Base-by-base conservation (phyloP, 2,797 vertebrate genomes). In the Gallirallus australis region DNA sequence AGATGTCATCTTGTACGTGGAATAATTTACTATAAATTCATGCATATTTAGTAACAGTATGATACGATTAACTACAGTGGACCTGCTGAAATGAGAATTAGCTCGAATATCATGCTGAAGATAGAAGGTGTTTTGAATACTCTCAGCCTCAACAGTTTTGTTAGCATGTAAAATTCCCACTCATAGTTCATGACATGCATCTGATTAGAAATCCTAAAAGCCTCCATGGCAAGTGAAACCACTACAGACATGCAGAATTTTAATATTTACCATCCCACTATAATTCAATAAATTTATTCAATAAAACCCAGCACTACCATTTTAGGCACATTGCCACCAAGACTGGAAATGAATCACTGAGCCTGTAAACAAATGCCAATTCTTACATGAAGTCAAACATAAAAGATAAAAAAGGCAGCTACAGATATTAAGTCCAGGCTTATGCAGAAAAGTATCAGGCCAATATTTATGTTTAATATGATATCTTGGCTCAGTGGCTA, bases 21-120 rank as follows among this genome's bases (percentile, higher is more conserved):
- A 94, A 90, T 97, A 77, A 86, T 88, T 89, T 95, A 79, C 54
- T 69, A 94, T 47, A 95, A 96, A 90, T 77, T 92, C 20, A 66
- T 70, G 50, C 83, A 61, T 53, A 70, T 56, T 61, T 73, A 96
- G 42, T 60, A 93, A 56, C 69, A 93, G 24, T 56, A 69, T 69
- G 59, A 59, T 63, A 63, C 27, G 64, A 90, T 84, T 90, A 95
- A 89, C 68, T 68, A 35, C 80, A 93, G 94, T 92, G 88, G 93
- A 85, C 83, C 24, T n/a, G 39, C 33, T 77, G 65, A 84, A 81
- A 90, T 65, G 21, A 57, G 71, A 70, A 53, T 42, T 45, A 79
- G 68, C 37, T 82, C 47, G 48, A 28, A 88, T 94, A 82, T 37
- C 53, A 61, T 25, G 37, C 30, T 73, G 77, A 40, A 24, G 61